A percentile compares a stretch with the other conserved stretches of the same genome.
Conservation (phyloP, 2,888 invertebrate genomes). For the Hylaea fasciaria region DNA sequence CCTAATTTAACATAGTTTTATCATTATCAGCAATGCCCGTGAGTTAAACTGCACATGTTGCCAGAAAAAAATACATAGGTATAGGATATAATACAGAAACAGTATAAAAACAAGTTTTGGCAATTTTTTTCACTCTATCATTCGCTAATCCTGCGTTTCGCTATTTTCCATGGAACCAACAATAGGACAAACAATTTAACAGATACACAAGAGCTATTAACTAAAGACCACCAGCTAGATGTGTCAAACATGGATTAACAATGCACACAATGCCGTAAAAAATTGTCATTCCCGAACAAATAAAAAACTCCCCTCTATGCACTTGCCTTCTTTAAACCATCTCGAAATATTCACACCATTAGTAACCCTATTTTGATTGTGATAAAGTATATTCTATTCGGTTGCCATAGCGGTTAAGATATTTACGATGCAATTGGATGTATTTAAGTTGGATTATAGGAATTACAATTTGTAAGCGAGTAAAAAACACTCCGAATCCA, state of each 20-base stretch:
- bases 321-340: conserved; percentile 42
- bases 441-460: conserved; percentile 82
- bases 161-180: conserved; percentile 51
- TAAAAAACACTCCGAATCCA: conserved; percentile 70
- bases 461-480: conserved; percentile 80
- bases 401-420: conserved; percentile 43
- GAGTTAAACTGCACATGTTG: background rate
- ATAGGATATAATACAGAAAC: background rate
- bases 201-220: conserved; percentile 71
- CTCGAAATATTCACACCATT: conserved; percentile 40
- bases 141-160: conserved; percentile 42
- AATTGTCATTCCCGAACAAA: conserved; percentile 72
- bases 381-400: conserved; percentile 39
- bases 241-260: conserved; percentile 82
- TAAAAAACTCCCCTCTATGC: conserved; percentile 64
- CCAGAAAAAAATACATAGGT: background rate
- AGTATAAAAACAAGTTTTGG: background rate
- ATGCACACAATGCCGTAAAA: conserved; percentile 76
- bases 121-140: conserved; percentile 30
- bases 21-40: no score
- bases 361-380: conserved; percentile 32
- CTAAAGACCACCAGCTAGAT: conserved; percentile 71
- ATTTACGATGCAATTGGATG: conserved; percentile 81
- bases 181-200: conserved; percentile 62
- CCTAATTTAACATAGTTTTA: no score